Evolutionary conservation across 2,113 vertebrate genomes (phyloP), one percentile per base, ranked within the genome.

Genomic region (Monopterus albus): DNA sequence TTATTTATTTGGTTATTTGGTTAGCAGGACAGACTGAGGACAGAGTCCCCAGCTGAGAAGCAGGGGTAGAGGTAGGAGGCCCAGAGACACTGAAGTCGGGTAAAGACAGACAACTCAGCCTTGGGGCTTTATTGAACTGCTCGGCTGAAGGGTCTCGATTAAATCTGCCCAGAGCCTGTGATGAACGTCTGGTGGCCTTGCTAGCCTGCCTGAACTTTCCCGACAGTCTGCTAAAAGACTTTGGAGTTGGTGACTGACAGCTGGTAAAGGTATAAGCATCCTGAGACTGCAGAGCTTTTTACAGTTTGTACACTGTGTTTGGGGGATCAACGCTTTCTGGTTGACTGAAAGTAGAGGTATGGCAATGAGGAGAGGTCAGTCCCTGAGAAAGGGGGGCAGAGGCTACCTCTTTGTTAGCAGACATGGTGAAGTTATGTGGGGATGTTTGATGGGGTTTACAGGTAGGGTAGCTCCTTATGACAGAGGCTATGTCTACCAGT

Each of bases 401-500:
- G 6, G 39, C 17, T 26, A 15, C 4, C 8, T 12, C 26, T 47
- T 52, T 18, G 1, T 21, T 20, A 13, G 4, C 1, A 15, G 10
- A n/a, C 0, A 9, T 9, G 0, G 42, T 14, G 2, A 20, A 15
- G 6, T 12, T 3, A 12, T 57, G 8, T 0, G 23, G 29, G 43
- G n/a, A 55, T 9, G 9, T 13, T 5, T 25, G 51, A 6, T 46
- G 31, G 5, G n/a, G 33, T 38, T 61, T 46, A 38, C 36, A 39
- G 13, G 0, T 0, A 13, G 6, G 10, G 10, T 1, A 5, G 10
- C 21, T 8, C 11, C 3, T 25, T 13, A 7, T 11, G 14, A 26
- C 0, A 1, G 52, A 47, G 23, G 21, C 3, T 0, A 81, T 42
- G 47, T 83, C 70, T 23, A 62, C 23, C 56, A 80, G 35, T 39